Percentiles rank a stretch among this genome's conserved stretches.
phyloP scores from a whole-genome alignment of 53 echinoderm and acorn worm genomes.

The Antedon mediterranea region DNA sequence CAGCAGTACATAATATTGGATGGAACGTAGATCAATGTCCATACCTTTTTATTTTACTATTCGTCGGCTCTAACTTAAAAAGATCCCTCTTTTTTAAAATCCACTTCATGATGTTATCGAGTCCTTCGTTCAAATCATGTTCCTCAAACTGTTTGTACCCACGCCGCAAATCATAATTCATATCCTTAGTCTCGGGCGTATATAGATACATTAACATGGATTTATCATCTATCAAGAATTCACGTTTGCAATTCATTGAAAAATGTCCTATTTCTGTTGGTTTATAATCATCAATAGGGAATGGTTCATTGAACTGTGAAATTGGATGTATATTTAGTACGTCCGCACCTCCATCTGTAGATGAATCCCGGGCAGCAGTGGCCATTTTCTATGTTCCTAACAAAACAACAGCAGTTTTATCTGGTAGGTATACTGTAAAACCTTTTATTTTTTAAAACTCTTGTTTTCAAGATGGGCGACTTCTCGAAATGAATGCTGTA shows the following conservation, averaged over 20 bases:
- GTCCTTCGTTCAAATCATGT: slow-evolving; percentile 55
- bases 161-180: slow-evolving; percentile 36
- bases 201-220: slow-evolving; percentile 48
- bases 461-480: too few relatives aligned
- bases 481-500: too few relatives aligned
- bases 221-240: slow-evolving; percentile 37
- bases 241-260: slow-evolving; percentile 33
- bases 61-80: slow-evolving; percentile 10
- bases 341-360: background rate
- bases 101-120: slow-evolving; percentile 70
- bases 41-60: background rate
- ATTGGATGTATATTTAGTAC: slow-evolving; percentile 17
- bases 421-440: too few relatives aligned
- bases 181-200: slow-evolving; percentile 4
- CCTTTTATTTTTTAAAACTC: too few relatives aligned
- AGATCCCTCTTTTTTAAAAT: slow-evolving; percentile 32
- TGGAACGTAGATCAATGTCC: too few relatives aligned
- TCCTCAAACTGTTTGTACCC: slow-evolving; percentile 48
- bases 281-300: slow-evolving; percentile 47
- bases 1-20: too few relatives aligned
- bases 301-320: slow-evolving; percentile 26
- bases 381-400: too few relatives aligned
- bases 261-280: slow-evolving; percentile 62
- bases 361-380: too few relatives aligned
- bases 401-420: too few relatives aligned